Percentiles rank a stretch among this genome's conserved stretches.
These are phyloP conservation scores for Gonioctena quinquepunctata DNA, from an alignment of 1,140 invertebrate genomes.

Conservation along the genomic window DNA sequence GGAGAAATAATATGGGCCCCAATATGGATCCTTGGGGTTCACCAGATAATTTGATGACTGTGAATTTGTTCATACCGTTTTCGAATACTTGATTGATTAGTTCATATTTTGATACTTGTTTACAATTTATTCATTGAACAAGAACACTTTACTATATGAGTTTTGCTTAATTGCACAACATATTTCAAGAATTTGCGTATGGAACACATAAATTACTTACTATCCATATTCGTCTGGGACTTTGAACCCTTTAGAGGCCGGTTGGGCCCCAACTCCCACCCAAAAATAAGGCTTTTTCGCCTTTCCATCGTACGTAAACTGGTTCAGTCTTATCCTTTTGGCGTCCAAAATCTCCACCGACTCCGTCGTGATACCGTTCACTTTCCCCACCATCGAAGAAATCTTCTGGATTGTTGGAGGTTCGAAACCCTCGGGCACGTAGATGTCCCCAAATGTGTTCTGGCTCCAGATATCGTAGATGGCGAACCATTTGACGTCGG, in stretches of 20 bases:
- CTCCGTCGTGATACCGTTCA: slow-evolving; percentile 73
- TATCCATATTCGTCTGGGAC: slow-evolving; percentile 92
- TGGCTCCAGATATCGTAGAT: slow-evolving; percentile 85
- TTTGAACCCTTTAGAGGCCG: slow-evolving; percentile 72
- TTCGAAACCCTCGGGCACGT: slow-evolving; percentile 88
- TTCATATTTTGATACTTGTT: no score
- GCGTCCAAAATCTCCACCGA: slow-evolving; percentile 78
- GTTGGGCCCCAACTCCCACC: slow-evolving; percentile 86
- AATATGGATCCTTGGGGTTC: no score
- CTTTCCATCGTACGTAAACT: slow-evolving; percentile 78
- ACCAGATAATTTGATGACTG: no score
- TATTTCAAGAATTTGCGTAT: no score
- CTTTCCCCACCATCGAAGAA: slow-evolving; percentile 70
- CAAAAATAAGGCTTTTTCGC: slow-evolving; percentile 83
- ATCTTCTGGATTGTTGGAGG: slow-evolving; percentile 77
- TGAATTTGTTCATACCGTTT: no score
- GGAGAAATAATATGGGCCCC: no score
- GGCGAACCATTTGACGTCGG: slow-evolving; percentile 88
- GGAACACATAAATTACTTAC: slow-evolving; percentile 78
- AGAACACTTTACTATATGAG: no score
- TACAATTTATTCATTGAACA: no score
- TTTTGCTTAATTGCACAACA: no score
- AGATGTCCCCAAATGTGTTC: slow-evolving; percentile 88
- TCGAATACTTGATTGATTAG: no score
- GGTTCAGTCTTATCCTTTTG: slow-evolving; percentile 76